These are phyloP conservation scores for Crenichthys baileyi DNA, from an alignment of 2,797 vertebrate species.

Conservation along the genomic window DNA sequence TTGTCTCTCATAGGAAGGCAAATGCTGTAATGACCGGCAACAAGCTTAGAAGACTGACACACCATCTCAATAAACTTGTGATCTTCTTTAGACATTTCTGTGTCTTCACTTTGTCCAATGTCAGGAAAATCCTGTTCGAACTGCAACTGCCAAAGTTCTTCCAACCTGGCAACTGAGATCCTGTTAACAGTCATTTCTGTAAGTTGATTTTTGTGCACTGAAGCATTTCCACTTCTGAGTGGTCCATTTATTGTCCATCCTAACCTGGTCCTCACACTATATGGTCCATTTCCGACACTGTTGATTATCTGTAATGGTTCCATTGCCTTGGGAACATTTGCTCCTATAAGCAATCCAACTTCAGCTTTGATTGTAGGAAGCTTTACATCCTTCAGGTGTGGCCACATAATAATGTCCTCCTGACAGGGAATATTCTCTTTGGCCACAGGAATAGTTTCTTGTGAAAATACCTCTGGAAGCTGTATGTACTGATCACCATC, in stretches of 20 bases:
- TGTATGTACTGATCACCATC: background rate
- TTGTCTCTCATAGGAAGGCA: too few species aligned
- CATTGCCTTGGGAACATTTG: background rate
- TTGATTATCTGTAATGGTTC: background rate
- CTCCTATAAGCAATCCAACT: background rate
- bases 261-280: background rate
- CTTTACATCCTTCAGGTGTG: background rate
- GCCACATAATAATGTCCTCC: too few species aligned
- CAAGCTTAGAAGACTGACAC: too few species aligned
- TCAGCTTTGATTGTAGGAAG: constrained; percentile 1
- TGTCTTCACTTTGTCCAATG: background rate
- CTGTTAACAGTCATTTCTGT: too few species aligned
- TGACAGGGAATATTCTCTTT: too few species aligned
- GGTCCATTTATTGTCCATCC: too few species aligned
- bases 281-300: background rate
- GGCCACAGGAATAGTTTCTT: background rate
- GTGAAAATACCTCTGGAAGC: background rate
- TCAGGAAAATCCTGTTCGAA: background rate
- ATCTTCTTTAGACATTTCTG: background rate
- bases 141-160: background rate
- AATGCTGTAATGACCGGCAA: too few species aligned
- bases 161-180: too few species aligned
- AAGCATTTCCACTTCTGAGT: too few species aligned
- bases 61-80: too few species aligned
- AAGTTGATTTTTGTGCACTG: too few species aligned